Base-by-base conservation (phyloP, 2,113 vertebrate genomes). In the Camarhynchus parvulus region DNA sequence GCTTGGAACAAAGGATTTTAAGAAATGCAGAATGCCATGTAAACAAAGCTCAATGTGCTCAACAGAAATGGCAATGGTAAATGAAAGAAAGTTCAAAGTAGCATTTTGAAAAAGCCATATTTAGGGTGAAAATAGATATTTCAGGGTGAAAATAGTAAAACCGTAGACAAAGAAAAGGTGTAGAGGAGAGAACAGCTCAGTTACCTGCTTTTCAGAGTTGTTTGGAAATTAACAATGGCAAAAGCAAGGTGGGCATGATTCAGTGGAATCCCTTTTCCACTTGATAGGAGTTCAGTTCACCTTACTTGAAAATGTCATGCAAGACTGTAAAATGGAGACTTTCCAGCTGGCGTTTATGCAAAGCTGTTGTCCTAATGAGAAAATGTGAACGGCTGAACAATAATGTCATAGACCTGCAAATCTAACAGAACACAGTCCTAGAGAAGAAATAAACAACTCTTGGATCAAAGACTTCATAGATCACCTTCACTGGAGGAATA, bases 301-400 rank as follows among this genome's bases (percentile, higher is more conserved):
- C 87, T 83, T 69, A 52, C 56, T 42, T 87, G 78, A 94, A 97
- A 90, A 95, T 63, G 53, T 58, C 12, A 37, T 35, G 50, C 56
- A 95, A 91, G 72, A 87, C 56, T 85, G 35, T 97, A 89, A 98
- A 97, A 63, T n/a, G 2, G 96, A 97, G 84, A 92, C 62, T 94
- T 39, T 94, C 83, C 96, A 97, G 92, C 91, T 97, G 95, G 85
- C 69, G 97, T 95, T 78, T 82, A 89, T 92, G 94, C 80, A 95
- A 97, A 97, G 90, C 83, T 95, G 89, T 92, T 97, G 86, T 93
- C 91, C 95, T 97, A 97, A 97, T 95, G 93, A 97, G 95, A 97
- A 97, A 94, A 86, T 94, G 94, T 78, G 91, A 96, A 97, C 96
- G 93, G 66, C 74, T 89, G 84, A 97, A 94, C 95, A 91, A 93